Conservation (phyloP, 1,140 invertebrate genomes). For the Globodera ellingtonae region DNA sequence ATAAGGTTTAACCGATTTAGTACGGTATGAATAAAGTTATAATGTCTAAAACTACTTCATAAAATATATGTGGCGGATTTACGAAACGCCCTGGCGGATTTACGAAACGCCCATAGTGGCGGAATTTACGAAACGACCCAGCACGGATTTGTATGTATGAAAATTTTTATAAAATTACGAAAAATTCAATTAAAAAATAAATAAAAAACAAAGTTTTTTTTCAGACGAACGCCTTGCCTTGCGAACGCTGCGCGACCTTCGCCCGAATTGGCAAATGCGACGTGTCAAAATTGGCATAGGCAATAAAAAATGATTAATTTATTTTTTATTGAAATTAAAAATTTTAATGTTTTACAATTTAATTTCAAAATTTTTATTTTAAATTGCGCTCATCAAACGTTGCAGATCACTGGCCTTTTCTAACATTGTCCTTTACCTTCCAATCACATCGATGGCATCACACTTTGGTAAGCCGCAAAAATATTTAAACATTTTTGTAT, state of each 20-base stretch:
- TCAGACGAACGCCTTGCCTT: constrained; percentile 51
- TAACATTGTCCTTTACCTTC: constrained; percentile 40
- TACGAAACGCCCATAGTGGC: too few relatives aligned
- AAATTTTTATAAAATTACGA: not conserved
- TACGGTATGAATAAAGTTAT: too few relatives aligned
- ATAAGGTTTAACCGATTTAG: too few relatives aligned
- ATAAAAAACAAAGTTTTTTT: constrained; percentile 17
- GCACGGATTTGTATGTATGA: too few relatives aligned
- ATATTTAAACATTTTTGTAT: too few relatives aligned
- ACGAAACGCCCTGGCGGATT: too few relatives aligned
- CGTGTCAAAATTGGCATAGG: constrained; percentile 29
- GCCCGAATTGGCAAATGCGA: constrained; percentile 32
- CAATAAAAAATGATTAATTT: constrained; percentile 11
- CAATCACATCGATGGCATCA: constrained; percentile 37
- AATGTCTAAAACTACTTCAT: too few relatives aligned
- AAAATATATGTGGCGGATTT: too few relatives aligned
- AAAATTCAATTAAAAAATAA: not conserved
- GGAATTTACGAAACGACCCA: too few relatives aligned
- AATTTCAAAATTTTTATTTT: constrained; percentile 10
- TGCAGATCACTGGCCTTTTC: constrained; percentile 50
- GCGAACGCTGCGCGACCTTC: constrained; percentile 40
- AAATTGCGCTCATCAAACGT: not conserved
- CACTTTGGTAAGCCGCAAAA: constrained; percentile 23
- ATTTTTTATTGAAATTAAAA: not conserved
- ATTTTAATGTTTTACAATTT: not conserved